Percentiles rank a stretch among this genome's conserved stretches.
Conservation (phyloP, 2,113 vertebrate genomes). For the Willisornis vidua region DNA sequence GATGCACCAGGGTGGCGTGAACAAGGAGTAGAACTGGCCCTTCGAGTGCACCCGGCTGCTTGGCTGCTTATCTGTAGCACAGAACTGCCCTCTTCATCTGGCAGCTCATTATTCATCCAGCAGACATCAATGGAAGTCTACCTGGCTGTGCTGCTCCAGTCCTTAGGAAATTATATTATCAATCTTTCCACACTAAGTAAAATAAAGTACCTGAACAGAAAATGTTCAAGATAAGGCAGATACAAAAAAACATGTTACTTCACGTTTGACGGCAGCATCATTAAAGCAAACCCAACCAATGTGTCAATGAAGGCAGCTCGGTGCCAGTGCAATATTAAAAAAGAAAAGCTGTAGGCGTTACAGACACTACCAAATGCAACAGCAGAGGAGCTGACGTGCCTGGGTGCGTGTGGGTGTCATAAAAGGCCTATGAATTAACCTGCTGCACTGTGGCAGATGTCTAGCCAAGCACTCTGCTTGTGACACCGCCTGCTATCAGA, state of each 20-base stretch:
- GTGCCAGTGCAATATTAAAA: neutral
- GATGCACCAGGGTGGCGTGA: neutral
- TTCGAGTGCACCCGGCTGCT: slow-evolving; percentile 24
- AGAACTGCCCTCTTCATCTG: slow-evolving; percentile 29
- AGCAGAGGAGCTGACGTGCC: slow-evolving; percentile 31
- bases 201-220: neutral
- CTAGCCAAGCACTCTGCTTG: neutral
- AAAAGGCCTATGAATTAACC: neutral
- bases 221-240: neutral
- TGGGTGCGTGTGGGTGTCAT: neutral
- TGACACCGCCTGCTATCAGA: neutral
- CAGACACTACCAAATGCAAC: neutral
- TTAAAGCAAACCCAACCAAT: neutral
- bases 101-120: slow-evolving; percentile 9
- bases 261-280: neutral
- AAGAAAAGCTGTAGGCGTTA: neutral
- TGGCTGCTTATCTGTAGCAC: slow-evolving; percentile 30
- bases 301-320: neutral
- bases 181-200: slow-evolving; percentile 25
- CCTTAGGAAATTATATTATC: neutral
- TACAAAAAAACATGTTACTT: neutral
- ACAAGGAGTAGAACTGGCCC: slow-evolving; percentile 48
- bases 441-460: slow-evolving; percentile 2
- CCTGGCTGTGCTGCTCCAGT: neutral
- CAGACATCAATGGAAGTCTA: slow-evolving; percentile 31